Percentiles rank a stretch among this genome's conserved stretches.
Conservation (phyloP, 2,888 invertebrate species). For the Antheraea assamensis region DNA sequence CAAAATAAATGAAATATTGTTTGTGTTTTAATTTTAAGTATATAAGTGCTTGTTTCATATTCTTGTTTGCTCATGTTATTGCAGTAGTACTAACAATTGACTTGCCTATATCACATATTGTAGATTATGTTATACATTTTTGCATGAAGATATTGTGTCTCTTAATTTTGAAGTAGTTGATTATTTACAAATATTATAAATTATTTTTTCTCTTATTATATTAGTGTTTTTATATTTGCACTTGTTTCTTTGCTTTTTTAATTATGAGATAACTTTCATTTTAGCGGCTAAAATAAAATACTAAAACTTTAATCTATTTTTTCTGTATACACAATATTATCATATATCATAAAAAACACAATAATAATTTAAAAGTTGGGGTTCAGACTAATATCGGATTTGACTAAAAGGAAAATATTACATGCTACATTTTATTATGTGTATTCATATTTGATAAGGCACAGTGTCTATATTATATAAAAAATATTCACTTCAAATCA, state of each 20-base stretch:
- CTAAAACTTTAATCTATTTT: background rate
- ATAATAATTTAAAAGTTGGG: too few species aligned
- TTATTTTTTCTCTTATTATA: background rate
- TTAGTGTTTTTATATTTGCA: background rate
- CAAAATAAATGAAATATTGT: background rate
- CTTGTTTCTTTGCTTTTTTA: background rate
- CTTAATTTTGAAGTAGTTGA: background rate
- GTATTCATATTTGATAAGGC: too few species aligned
- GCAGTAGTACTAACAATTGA: background rate
- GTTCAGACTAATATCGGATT: too few species aligned
- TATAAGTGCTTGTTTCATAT: slow-evolving; percentile 29
- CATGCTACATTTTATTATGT: too few species aligned
- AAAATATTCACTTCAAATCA: too few species aligned
- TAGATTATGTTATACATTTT: background rate
- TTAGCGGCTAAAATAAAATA: background rate
- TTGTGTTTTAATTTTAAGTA: background rate
- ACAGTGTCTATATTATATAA: too few species aligned
- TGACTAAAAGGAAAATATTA: too few species aligned
- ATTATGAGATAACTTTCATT: background rate
- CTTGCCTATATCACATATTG: background rate
- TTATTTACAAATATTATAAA: background rate
- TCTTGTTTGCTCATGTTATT: slow-evolving; percentile 35
- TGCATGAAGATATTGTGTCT: too few species aligned
- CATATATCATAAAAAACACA: too few species aligned
- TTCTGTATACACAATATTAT: too few species aligned